Percentiles rank a stretch among this genome's conserved stretches.
Evolutionary conservation across 2,888 invertebrate genomes (phyloP).

Genomic region (Luffia ferchaultella): DNA sequence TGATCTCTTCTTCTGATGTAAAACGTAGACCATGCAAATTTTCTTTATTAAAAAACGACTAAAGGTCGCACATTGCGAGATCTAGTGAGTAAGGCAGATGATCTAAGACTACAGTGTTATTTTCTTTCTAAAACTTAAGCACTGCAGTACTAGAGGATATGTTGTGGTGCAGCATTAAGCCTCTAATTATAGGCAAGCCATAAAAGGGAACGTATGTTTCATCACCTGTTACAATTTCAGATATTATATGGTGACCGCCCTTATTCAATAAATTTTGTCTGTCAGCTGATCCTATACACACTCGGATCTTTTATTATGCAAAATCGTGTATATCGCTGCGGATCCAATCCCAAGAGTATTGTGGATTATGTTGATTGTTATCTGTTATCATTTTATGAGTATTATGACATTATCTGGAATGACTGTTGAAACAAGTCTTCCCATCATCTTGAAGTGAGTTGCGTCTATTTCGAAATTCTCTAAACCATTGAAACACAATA

Average conservation of each 20-base stretch:
- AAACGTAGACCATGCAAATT: background rate
- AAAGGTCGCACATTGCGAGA: background rate
- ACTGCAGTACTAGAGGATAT: background rate
- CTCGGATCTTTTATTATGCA: background rate
- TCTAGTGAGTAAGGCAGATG: background rate
- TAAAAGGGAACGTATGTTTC: background rate
- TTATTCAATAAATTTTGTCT: background rate
- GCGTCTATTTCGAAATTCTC: background rate
- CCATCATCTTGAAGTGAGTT: background rate
- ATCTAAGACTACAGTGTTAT: background rate
- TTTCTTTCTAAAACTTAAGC: background rate
- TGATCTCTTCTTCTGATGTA: background rate
- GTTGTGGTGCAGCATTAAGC: background rate
- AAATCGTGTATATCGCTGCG: background rate
- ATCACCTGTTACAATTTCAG: background rate
- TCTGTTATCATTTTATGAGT: background rate
- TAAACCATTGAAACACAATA: background rate
- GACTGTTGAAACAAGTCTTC: background rate
- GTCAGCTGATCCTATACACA: background rate
- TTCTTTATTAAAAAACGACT: background rate
- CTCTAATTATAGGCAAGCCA: background rate
- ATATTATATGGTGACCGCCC: background rate
- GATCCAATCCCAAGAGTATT: background rate
- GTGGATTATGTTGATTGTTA: background rate
- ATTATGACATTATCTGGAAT: background rate